These are phyloP conservation scores for Sabellastarte sp. DNA, from an alignment of 2,888 invertebrate species.

Conservation along the genomic window DNA sequence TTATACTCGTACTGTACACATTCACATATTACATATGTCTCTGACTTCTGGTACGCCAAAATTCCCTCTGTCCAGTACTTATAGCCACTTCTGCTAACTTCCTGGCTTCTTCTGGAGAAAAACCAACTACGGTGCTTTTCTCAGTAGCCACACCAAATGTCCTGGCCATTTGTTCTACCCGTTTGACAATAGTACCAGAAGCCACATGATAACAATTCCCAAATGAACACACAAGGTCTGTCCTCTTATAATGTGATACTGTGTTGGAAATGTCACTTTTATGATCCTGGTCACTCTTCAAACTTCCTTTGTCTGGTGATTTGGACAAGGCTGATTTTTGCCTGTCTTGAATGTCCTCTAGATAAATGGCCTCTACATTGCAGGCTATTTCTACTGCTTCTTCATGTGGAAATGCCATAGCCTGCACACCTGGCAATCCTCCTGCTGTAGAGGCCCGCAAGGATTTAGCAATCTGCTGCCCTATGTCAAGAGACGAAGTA, in stretches of 20 bases:
- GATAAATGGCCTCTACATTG: constrained; percentile 20
- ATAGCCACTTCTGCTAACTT: background rate
- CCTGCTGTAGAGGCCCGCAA: constrained; percentile 11
- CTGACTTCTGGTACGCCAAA: background rate
- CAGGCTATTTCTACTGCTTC: constrained; percentile 23
- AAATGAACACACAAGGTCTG: background rate
- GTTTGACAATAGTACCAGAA: background rate
- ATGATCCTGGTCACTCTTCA: no score
- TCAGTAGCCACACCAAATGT: background rate
- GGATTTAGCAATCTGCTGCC: constrained; percentile 11
- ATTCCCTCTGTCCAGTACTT: background rate
- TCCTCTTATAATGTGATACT: no score
- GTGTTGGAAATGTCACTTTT: no score
- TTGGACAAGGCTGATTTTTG: no score
- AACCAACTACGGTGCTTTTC: background rate
- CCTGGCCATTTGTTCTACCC: background rate
- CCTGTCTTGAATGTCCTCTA: no score
- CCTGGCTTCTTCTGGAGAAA: background rate
- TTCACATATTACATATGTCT: background rate
- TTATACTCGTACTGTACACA: background rate
- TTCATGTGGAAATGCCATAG: constrained; percentile 23
- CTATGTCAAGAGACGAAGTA: constrained; percentile 13
- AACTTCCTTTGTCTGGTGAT: no score
- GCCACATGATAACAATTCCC: background rate
- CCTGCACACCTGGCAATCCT: constrained; percentile 21